Percentiles rank a stretch among this genome's conserved stretches.
These are phyloP conservation scores for Vollenhovia emeryi DNA, from an alignment of 1,140 invertebrate species.

Conservation along the genomic window DNA sequence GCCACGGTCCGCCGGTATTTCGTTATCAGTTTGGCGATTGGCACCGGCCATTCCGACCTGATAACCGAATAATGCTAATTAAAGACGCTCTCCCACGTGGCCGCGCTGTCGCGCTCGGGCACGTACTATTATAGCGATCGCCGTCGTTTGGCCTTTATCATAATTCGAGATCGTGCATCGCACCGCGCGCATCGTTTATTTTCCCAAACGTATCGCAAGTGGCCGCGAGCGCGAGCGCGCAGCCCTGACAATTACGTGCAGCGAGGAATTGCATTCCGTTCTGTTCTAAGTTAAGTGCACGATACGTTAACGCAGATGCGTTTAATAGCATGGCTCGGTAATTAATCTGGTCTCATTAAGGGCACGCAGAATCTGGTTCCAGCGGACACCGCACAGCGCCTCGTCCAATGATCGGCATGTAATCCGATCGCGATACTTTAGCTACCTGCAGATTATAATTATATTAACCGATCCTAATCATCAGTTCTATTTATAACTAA, in stretches of 20 bases:
- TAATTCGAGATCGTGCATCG: slow-evolving; percentile 62
- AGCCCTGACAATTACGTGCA: slow-evolving; percentile 13
- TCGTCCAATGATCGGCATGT: background rate
- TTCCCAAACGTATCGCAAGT: background rate
- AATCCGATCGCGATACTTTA: slow-evolving; percentile 52
- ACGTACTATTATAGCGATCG: slow-evolving; percentile 58
- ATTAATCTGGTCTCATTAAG: slow-evolving; percentile 72
- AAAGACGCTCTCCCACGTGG: slow-evolving; percentile 62
- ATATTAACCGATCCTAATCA: slow-evolving; percentile 50
- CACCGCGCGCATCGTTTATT: slow-evolving; percentile 2
- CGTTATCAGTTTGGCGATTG: slow-evolving; percentile 76
- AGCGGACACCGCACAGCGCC: background rate
- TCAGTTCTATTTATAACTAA: slow-evolving; percentile 51
- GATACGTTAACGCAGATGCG: slow-evolving; percentile 2
- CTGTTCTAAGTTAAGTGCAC: slow-evolving; percentile 15
- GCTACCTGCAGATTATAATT: slow-evolving; percentile 47
- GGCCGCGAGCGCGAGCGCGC: too few species aligned
- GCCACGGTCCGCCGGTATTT: slow-evolving; percentile 65
- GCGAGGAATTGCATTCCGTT: background rate
- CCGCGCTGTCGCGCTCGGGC: too few species aligned
- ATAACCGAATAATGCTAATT: slow-evolving; percentile 71
- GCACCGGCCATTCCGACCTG: slow-evolving; percentile 57
- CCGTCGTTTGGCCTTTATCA: slow-evolving; percentile 62
- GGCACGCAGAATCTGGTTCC: slow-evolving; percentile 42
- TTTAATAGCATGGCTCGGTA: slow-evolving; percentile 68